Conservation (phyloP, 2,888 invertebrate genomes). For the Liopterus haemorrhoidalis region DNA sequence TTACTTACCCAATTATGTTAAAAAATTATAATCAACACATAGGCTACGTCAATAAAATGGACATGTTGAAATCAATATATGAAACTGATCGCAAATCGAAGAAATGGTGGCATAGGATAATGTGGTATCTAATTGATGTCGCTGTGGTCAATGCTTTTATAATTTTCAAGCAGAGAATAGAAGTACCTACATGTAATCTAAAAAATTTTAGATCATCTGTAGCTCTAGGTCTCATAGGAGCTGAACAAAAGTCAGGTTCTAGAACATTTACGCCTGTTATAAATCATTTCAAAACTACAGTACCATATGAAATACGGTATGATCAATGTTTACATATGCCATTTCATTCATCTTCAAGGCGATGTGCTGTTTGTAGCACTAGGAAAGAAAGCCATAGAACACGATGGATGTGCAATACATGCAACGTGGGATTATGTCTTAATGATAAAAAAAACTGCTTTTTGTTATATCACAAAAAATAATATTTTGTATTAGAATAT, state of each 20-base stretch:
- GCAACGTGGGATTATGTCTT: slow-evolving; percentile 2
- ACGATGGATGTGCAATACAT: neutral
- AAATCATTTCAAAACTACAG: slow-evolving; percentile 2
- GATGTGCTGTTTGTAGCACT: slow-evolving; percentile 8
- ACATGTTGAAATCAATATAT: slow-evolving; percentile 26
- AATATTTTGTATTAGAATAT: no score
- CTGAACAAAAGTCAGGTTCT: no score
- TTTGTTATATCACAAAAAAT: no score
- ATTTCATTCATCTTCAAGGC: slow-evolving; percentile 2
- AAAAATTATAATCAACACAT: slow-evolving; percentile 28
- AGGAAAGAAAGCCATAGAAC: neutral
- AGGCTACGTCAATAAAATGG: slow-evolving; percentile 27
- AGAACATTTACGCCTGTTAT: no score
- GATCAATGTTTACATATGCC: slow-evolving; percentile 1
- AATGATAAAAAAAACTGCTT: slow-evolving; percentile 5
- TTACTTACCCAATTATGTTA: slow-evolving; percentile 25
- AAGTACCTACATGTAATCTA: neutral
- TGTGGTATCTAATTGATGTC: neutral
- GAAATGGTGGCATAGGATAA: slow-evolving; percentile 29
- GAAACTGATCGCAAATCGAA: slow-evolving; percentile 24
- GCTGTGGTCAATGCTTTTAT: slow-evolving; percentile 1
- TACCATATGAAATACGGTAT: neutral
- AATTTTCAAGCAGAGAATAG: slow-evolving; percentile 1
- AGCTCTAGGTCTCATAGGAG: neutral
- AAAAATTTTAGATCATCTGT: slow-evolving; percentile 2